Evolutionary conservation across 2,113 vertebrate species (phyloP), one percentile per base, ranked within the genome.

Genomic region (Leuciscus idus): DNA sequence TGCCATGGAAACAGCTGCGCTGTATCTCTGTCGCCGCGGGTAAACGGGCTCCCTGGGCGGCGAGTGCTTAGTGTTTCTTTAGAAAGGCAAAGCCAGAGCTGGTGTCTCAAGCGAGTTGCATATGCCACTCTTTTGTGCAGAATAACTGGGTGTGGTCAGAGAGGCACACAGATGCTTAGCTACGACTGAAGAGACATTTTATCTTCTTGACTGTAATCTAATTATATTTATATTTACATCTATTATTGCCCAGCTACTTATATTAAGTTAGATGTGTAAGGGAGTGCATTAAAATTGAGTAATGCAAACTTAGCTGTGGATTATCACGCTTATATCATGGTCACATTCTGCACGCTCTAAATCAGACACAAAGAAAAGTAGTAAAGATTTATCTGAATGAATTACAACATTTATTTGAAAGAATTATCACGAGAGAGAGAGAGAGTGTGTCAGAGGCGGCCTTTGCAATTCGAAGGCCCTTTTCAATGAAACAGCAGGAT

Each of bases 1-100:
- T 95, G 93, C 95, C 89, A 95, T 94, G 93, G 94, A 91, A 95
- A 95, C 94, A 90, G 92, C 92, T 93, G 91, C 91, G 94, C 93
- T 89, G 92, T 91, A 92, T 93, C 91, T 83, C 90, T 92, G 92
- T 94, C 92, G 66, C 94, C 87, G 90, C 89, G 92, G 93, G 93
- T 33, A 94, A 93, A 92, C 90, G 90, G 89, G 89, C 93, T 93
- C 93, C 93, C 90, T 89, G 85, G 94, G 94, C 91, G 91, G 92
- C 91, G 84, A 91, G 90, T 88, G 90, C 91, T 90, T 70, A 85
- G 88, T 87, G 85, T 93, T 91, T 87, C 87, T 91, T 84, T 64
- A 91, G 86, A 86, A 26, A 77, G 83, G 50, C 78, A 78, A 73
- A 78, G 84, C 62, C 52, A 82, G 83, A 80, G 46, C 85, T 36